Base-by-base conservation (phyloP, 2,888 invertebrate genomes). In the Trimorus sp. region DNA sequence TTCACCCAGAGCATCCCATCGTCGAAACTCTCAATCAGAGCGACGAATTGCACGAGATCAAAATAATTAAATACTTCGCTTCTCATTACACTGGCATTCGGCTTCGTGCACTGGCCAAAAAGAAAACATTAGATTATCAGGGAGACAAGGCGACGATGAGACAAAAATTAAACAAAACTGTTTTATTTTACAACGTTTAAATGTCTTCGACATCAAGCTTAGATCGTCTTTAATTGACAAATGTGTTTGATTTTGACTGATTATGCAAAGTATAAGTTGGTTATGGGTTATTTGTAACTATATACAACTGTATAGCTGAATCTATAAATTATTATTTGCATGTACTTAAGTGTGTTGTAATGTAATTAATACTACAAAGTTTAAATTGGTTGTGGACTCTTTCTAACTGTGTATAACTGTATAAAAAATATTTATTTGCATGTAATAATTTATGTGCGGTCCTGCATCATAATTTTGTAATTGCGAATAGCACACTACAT, bases 131-230 rank as follows among this genome's bases (percentile, higher is more conserved):
- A 15, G 48, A 70, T 1, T 59, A 59, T 59, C 14, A 49, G 48
- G 58, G 59, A 45, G 14, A 58, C n/a, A 69, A 69, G 45, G 42
- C 58, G 14, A 56, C 68, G 38, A 68, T 68, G 26, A 11, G 56
- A 16, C 68, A 54, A n/a, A 42, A 56, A 54, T 45, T 68, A 40
- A 56, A 38, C 6, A 65, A 65, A 53, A 15, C 16, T 7, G 53
- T 53, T 26, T 16, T 68, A 40, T 68, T 68, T 48, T 15, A 68
- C 26, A 54, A 68, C 11, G 45, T 56, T 8, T 68, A 56, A 65
- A 56, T 36, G 48, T 48, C 48, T 48, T 48, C 48, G n/a, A n/a
- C 48, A 48, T 48, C 48, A 48, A n/a, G n/a, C 14, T 12, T 8
- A 48, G 12, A 48, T 48, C 6, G 40, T 48, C n/a, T n/a, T n/a